These are phyloP conservation scores for Danio albolineatus DNA, from an alignment of 2,797 vertebrate genomes.

Conservation along the genomic window DNA sequence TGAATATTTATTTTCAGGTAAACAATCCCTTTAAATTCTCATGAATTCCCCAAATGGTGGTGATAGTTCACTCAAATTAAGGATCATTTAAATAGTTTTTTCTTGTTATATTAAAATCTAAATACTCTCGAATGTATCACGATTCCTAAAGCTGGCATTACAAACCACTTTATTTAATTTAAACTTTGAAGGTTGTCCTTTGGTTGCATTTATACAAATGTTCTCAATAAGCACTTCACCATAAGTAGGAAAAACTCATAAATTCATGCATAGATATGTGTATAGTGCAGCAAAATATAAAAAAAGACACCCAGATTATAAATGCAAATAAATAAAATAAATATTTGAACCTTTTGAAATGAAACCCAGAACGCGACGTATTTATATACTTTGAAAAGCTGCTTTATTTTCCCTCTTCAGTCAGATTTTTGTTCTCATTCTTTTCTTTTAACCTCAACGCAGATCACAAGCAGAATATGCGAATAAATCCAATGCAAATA, in stretches of 20 bases:
- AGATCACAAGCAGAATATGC: slow-evolving; percentile 45
- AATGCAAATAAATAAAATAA: not conserved
- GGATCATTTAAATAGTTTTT: not conserved
- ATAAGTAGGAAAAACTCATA: not conserved
- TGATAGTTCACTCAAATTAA: not conserved
- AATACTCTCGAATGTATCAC: not conserved
- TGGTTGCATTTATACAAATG: not conserved
- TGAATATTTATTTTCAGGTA: too few relatives aligned
- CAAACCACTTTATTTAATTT: not conserved
- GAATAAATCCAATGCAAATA: slow-evolving; percentile 52
- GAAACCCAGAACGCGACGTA: not conserved
- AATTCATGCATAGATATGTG: not conserved
- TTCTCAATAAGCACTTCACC: not conserved
- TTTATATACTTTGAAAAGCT: not conserved
- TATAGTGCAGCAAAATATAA: not conserved
- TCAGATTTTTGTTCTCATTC: slow-evolving; percentile 26
- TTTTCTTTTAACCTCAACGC: slow-evolving; percentile 44
- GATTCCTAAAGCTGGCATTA: not conserved
- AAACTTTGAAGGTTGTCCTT: slow-evolving; percentile 23
- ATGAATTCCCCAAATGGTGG: not conserved
- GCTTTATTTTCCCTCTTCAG: slow-evolving; percentile 6
- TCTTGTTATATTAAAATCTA: not conserved
- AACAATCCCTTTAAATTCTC: not conserved
- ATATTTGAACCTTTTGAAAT: not conserved
- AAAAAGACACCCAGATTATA: not conserved